Evolutionary conservation across 2,888 invertebrate genomes (phyloP).

Genomic region (Zaprionus obscuricornis): DNA sequence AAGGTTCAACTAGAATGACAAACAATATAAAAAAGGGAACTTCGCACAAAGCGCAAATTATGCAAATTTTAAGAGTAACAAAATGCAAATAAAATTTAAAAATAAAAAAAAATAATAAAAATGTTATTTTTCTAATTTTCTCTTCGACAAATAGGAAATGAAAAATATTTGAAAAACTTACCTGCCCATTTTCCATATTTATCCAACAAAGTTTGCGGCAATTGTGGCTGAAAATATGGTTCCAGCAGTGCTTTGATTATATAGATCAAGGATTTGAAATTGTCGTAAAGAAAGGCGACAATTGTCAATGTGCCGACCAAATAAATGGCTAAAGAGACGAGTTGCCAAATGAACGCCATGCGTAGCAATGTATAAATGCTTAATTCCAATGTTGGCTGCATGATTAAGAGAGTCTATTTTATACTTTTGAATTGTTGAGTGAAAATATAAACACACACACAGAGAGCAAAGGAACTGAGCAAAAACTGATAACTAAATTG

Average conservation of each 20-base stretch:
- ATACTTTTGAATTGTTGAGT: too few species aligned
- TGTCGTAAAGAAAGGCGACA: conserved; percentile 83
- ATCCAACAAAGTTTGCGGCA: conserved; percentile 86
- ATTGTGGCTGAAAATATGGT: conserved; percentile 87
- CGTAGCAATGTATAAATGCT: conserved; percentile 66
- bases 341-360: conserved; percentile 75
- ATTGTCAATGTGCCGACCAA: conserved; percentile 72
- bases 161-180: too few species aligned
- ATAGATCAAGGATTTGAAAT: conserved; percentile 86
- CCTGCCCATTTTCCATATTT: conserved; percentile 95
- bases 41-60: too few species aligned
- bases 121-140: background rate
- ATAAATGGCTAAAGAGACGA: conserved; percentile 69
- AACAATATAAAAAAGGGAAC: too few species aligned
- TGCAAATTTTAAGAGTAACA: too few species aligned
- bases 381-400: conserved; percentile 63
- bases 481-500: conserved; percentile 15
- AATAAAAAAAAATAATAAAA: background rate
- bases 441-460: too few species aligned
- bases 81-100: conserved; percentile 1
- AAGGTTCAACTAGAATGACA: too few species aligned
- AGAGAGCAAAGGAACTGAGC: conserved; percentile 35
- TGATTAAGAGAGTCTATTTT: conserved; percentile 44
- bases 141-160: background rate
- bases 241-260: conserved; percentile 86